Conservation (phyloP, 2,888 invertebrate species). For the Calameuta idolon region DNA sequence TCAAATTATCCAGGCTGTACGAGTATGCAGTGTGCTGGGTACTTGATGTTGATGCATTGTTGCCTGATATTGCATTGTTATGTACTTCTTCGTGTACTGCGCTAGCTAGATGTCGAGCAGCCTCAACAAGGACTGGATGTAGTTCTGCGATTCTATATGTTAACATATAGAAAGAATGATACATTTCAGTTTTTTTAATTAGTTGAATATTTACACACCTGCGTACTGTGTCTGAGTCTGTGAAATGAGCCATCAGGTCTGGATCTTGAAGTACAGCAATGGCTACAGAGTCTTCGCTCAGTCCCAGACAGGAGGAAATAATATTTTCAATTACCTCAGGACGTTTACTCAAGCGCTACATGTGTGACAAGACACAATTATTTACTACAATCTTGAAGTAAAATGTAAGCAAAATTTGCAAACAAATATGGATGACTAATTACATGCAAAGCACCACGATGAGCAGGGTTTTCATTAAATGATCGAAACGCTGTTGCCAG, state of each 20-base stretch:
- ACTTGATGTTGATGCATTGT: constrained; percentile 44
- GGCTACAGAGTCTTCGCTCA: constrained; percentile 79
- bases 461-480: constrained; percentile 72
- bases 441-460: constrained; percentile 77
- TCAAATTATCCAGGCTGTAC: constrained; percentile 70
- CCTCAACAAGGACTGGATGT: constrained; percentile 79
- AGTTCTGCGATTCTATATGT: constrained; percentile 72
- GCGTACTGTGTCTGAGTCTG: constrained; percentile 76
- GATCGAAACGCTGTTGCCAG: constrained; percentile 74
- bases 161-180: constrained; percentile 16
- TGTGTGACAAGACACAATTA: constrained; percentile 17
- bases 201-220: constrained; percentile 54
- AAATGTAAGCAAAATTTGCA: constrained; percentile 12
- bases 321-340: constrained; percentile 76
- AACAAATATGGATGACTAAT: constrained; percentile 28
- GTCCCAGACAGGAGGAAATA: constrained; percentile 77
- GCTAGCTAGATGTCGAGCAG: constrained; percentile 76
- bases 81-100: constrained; percentile 68
- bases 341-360: constrained; percentile 57
- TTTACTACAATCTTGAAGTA: neutral
- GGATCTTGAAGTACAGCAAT: constrained; percentile 82
- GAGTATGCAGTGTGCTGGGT: constrained; percentile 66
- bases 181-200: neutral
- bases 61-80: constrained; percentile 45
- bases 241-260: constrained; percentile 79